phyloP scores from a whole-genome alignment of 1,140 invertebrate genomes.

The Drosophila rhopaloa region DNA sequence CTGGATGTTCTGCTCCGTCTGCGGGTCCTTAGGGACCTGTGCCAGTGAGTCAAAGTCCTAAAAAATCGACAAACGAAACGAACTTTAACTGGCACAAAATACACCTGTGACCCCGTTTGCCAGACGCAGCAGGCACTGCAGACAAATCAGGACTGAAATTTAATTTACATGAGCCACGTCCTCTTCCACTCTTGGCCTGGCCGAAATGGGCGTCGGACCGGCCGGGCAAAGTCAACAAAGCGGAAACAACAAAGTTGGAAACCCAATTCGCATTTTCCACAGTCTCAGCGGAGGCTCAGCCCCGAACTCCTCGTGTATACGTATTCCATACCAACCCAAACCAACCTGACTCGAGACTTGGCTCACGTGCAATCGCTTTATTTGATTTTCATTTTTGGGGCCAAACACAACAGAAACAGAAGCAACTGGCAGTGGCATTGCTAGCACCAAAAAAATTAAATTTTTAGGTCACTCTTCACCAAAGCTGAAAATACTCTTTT shows the following conservation, averaged over 20 bases:
- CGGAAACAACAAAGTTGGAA: conserved; percentile 54
- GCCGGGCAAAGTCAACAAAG: conserved; percentile 46
- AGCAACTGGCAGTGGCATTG: conserved; percentile 37
- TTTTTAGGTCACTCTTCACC: not conserved
- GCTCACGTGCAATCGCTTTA: conserved; percentile 76
- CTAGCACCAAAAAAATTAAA: conserved; percentile 5
- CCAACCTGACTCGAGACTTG: conserved; percentile 43
- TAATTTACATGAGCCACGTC: conserved; percentile 71
- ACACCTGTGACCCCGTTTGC: conserved; percentile 73
- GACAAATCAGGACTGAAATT: conserved; percentile 79
- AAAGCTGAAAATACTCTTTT: conserved; percentile 2
- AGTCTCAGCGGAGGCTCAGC: conserved; percentile 12
- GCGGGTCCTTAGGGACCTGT: conserved; percentile 27
- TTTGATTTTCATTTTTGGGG: conserved; percentile 81
- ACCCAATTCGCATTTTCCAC: conserved; percentile 37
- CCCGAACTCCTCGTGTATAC: conserved; percentile 1
- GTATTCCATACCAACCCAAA: conserved; percentile 16
- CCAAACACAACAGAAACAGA: conserved; percentile 43
- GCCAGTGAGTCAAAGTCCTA: conserved; percentile 10
- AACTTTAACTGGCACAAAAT: conserved; percentile 73
- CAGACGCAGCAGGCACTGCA: conserved; percentile 27
- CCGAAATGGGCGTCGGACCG: conserved; percentile 34
- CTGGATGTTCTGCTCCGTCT: conserved; percentile 21
- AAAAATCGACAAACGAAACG: conserved; percentile 26
- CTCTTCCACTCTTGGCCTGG: conserved; percentile 7